Evolutionary conservation across 2,797 vertebrate species (phyloP).

Genomic region (Myripristis jacobus): DNA sequence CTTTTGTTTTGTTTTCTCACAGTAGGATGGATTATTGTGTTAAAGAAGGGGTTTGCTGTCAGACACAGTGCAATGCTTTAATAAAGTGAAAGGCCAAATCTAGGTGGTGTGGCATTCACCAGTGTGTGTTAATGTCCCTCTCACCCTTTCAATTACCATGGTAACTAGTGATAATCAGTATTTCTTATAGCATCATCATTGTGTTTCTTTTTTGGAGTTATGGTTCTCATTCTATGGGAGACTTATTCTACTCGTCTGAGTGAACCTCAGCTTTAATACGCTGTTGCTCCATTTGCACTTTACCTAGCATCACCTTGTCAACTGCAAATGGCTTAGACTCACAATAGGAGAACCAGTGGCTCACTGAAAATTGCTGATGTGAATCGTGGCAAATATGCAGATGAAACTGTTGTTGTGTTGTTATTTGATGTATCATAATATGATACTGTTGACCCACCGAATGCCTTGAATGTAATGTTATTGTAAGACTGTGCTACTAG

Average conservation of each 20-base stretch:
- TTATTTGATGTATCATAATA: conserved; percentile 3
- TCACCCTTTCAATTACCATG: conserved; percentile 7
- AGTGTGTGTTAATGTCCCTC: background rate
- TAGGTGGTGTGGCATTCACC: conserved; percentile 8
- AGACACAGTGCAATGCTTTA: conserved; percentile 19
- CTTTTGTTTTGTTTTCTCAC: conserved; percentile 11
- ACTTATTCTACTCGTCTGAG: conserved; percentile 1
- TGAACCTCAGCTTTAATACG: conserved; percentile 44
- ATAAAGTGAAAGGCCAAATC: conserved; percentile 15
- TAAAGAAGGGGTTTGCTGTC: conserved; percentile 5
- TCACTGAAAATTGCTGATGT: conserved; percentile 1
- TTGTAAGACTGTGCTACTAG: conserved; percentile 14
- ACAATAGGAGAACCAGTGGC: conserved; percentile 1
- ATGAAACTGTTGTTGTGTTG: conserved; percentile 12
- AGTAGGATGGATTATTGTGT: conserved; percentile 1
- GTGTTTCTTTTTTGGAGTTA: background rate
- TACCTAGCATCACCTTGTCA: conserved; percentile 43
- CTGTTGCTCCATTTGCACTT: conserved; percentile 58
- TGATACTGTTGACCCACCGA: conserved; percentile 53
- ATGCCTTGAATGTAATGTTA: conserved; percentile 65
- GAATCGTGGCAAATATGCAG: conserved; percentile 17
- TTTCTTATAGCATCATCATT: conserved; percentile 4
- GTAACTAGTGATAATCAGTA: conserved; percentile 2
- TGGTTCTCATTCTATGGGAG: background rate
- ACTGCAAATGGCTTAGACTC: conserved; percentile 22